Percentiles rank a stretch among this genome's conserved stretches.
phyloP scores from a whole-genome alignment of 1,140 invertebrate species.

The Leptoteleia sp. region DNA sequence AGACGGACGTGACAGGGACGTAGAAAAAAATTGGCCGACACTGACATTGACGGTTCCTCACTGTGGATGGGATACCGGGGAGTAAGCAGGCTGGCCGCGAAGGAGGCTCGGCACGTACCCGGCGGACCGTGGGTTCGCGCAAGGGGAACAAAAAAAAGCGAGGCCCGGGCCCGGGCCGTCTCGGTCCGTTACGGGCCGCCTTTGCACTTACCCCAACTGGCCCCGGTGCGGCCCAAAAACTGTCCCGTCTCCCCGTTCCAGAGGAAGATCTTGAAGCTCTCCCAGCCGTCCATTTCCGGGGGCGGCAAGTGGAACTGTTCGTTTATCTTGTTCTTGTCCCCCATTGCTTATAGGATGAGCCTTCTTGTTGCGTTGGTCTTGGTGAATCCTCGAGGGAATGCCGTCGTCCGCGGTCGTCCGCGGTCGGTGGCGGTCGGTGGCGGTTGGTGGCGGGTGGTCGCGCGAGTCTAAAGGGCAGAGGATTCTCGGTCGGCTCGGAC shows the following conservation, averaged over 20 bases:
- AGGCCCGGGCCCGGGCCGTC: no score
- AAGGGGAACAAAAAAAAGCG: no score
- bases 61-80: no score
- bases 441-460: constrained; percentile 26
- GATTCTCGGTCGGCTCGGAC: constrained; percentile 54
- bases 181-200: no score
- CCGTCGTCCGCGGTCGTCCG: no score
- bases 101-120: no score
- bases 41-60: no score
- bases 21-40: no score
- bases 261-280: constrained; percentile 90
- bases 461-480: constrained; percentile 23
- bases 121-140: no score
- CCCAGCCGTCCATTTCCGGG: constrained; percentile 91
- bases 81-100: no score
- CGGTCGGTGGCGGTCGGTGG: no score
- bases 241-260: constrained; percentile 94
- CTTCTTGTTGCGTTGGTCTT: constrained; percentile 37
- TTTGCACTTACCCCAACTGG: constrained; percentile 95
- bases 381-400: constrained; percentile 4
- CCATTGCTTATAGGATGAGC: constrained; percentile 81
- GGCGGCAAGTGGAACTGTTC: constrained; percentile 90
- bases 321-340: constrained; percentile 84
- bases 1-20: no score
- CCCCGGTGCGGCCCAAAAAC: constrained; percentile 92